phyloP scores from a whole-genome alignment of 2,113 vertebrate genomes.

The Maccullochella peelii region DNA sequence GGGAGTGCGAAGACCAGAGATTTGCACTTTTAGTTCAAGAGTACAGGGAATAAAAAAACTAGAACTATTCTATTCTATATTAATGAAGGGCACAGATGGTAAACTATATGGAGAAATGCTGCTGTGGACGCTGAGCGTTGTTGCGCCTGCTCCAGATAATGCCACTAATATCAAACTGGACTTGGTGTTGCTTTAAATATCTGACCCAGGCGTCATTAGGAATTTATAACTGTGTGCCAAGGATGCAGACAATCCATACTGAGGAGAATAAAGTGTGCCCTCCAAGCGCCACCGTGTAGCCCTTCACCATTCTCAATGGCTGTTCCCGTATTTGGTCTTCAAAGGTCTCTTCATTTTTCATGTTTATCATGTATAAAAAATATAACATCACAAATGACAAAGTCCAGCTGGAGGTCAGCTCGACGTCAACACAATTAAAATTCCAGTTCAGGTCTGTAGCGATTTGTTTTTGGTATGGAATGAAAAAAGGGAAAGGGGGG shows the following conservation, averaged over 20 bases:
- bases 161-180: background rate
- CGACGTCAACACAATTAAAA: background rate
- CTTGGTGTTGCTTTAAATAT: background rate
- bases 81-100: slow-evolving; percentile 61
- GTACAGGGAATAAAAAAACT: slow-evolving; percentile 18
- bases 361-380: slow-evolving; percentile 35
- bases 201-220: background rate
- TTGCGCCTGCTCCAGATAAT: background rate
- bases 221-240: background rate
- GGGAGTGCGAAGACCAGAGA: slow-evolving; percentile 5
- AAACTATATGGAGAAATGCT: slow-evolving; percentile 23
- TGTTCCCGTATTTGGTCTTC: slow-evolving; percentile 65
- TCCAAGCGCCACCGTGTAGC: slow-evolving; percentile 45
- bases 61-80: slow-evolving; percentile 1
- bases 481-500: background rate
- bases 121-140: background rate
- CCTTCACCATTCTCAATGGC: slow-evolving; percentile 55
- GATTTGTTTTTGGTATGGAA: slow-evolving; percentile 59
- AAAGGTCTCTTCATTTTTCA: background rate
- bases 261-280: background rate
- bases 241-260: background rate
- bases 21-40: slow-evolving; percentile 12
- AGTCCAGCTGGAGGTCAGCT: slow-evolving; percentile 29
- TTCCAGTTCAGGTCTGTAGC: slow-evolving; percentile 46
- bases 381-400: slow-evolving; percentile 24